These are phyloP conservation scores for Cathartes aura DNA, from an alignment of 2,113 vertebrate species.

Conservation along the genomic window DNA sequence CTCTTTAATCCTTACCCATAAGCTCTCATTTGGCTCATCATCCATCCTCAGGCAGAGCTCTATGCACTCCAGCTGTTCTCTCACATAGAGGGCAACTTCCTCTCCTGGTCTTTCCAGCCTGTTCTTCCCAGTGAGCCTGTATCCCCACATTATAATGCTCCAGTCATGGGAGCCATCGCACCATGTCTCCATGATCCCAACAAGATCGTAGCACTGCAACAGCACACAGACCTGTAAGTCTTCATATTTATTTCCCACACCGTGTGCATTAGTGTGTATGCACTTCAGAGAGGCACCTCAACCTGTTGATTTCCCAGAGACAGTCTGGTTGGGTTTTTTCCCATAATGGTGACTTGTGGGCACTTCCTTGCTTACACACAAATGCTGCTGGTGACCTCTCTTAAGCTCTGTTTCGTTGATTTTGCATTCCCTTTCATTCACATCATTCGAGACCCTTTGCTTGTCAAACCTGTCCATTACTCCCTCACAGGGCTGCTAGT, in stretches of 20 bases:
- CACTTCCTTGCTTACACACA: neutral
- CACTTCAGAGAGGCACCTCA: neutral
- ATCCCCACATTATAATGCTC: no score
- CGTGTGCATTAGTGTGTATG: neutral
- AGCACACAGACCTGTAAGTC: neutral
- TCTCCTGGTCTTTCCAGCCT: neutral
- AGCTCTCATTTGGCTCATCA: neutral
- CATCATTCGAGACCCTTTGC: neutral
- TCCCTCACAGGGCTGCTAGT: neutral
- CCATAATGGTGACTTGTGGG: neutral
- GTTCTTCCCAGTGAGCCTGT: neutral
- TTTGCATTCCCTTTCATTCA: neutral
- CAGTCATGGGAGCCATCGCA: neutral
- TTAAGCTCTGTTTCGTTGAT: neutral
- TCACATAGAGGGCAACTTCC: neutral
- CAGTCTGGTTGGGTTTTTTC: fast-evolving
- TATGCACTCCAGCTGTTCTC: neutral
- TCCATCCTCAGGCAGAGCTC: neutral
- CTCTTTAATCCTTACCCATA: neutral
- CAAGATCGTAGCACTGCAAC: neutral
- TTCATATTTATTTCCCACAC: neutral
- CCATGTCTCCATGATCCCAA: neutral
- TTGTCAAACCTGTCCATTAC: neutral
- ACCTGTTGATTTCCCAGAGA: neutral
- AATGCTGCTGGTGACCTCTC: neutral